Base-by-base conservation (phyloP, 1,140 invertebrate species). In the Atta colombica region DNA sequence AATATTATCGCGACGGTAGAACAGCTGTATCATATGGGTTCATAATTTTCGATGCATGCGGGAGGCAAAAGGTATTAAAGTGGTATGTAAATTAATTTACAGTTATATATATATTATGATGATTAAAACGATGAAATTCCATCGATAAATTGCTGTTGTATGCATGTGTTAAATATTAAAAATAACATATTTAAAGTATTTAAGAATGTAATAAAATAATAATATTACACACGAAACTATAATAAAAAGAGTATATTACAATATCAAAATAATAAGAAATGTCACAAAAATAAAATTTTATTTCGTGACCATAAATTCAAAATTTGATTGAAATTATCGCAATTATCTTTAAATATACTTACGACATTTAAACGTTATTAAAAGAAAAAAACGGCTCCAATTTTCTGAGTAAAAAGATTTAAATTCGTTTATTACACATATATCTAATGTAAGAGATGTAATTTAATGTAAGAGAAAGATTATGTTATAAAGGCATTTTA, bases 31-130 rank as follows among this genome's bases (percentile, higher is more conserved):
- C 65, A 4, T 68, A 68, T 68, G 12, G 35, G 53, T 60, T 49
- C 39, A 72, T 60, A 49, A 82, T 10, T 66, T 69, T 45, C 28
- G 14, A 2, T 12, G 16, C 53, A 0, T 8, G 53, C 51, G 28
- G 18, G 28, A 72, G 10, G 28, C 5, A 35, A 74, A 55, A 31
- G 71, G 6, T 74, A 74, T 55, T 55, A 74, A 58, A 58, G 5
- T 21, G 28, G 28, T 21, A 75, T 14, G 51, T 21, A 18, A 35
- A 58, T 75, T 53, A 28, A 25, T 75, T 75, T 55, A 25, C 31
- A 75, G 0, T 31, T 66, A 49, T 39, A 75, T 39, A 75, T 58
- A 75, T 35, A 6, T 75, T 75, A 75, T 21, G 31, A 16, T 58
- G 53, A 14, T 12, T 58, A 14, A 45, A 49, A 21, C n/a, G 39